These are phyloP conservation scores for Otus sunia DNA, from an alignment of 2,113 vertebrate species.

Conservation along the genomic window DNA sequence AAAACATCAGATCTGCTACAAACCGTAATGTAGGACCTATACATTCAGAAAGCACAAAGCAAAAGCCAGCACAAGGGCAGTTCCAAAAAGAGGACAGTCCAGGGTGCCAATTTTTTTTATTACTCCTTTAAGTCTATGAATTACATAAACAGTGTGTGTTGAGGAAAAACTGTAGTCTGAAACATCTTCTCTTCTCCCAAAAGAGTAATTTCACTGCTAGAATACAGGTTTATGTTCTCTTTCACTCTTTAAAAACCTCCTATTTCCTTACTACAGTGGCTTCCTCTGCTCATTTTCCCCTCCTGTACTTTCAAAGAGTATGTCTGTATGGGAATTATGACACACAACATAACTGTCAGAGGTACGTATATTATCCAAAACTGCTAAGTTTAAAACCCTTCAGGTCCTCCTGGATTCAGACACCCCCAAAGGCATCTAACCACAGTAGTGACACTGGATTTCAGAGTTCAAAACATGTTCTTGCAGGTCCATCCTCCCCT, in stretches of 20 bases:
- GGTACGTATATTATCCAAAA: not conserved
- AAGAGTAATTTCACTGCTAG: not conserved
- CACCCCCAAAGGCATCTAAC: not conserved
- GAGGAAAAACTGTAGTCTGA: not conserved
- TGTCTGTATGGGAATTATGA: not conserved
- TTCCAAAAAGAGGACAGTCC: not conserved
- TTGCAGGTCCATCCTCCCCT: not conserved
- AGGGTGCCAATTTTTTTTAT: not conserved
- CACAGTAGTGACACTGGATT: not conserved
- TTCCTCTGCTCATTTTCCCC: not conserved
- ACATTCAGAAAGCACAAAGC: not conserved
- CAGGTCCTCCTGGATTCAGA: not conserved
- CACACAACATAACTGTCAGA: not conserved
- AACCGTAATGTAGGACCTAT: not conserved
- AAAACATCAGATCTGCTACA: not conserved
- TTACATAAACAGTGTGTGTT: not conserved
- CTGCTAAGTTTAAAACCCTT: not conserved
- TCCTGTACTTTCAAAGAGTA: not conserved
- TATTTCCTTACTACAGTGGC: not conserved
- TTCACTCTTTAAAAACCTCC: not conserved
- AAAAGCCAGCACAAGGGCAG: not conserved
- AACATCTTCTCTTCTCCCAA: not conserved
- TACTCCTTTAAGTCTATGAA: not conserved
- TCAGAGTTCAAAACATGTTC: not conserved
- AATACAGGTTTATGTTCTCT: not conserved